Evolutionary conservation across 2,888 invertebrate species (phyloP).

Genomic region (Trachelus troglodyta): DNA sequence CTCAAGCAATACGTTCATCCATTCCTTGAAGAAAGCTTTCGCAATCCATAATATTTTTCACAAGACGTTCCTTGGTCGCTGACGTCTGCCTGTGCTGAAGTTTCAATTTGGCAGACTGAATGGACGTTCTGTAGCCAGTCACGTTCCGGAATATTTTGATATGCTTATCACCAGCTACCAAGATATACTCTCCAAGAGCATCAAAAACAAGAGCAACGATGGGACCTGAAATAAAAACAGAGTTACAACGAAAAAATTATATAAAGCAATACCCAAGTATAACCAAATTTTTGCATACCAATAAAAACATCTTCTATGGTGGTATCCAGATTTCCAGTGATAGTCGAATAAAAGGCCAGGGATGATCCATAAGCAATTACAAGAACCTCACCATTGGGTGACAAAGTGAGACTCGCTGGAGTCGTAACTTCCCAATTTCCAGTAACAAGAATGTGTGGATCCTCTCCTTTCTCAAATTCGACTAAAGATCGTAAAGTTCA

Average conservation of each 20-base stretch:
- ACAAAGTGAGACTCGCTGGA: slow-evolving; percentile 76
- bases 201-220: slow-evolving; percentile 81
- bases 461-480: slow-evolving; percentile 82
- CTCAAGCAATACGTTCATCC: slow-evolving; percentile 38
- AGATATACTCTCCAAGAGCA: slow-evolving; percentile 78
- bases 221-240: slow-evolving; percentile 68
- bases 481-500: slow-evolving; percentile 70
- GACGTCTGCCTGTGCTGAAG: slow-evolving; percentile 73
- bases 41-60: slow-evolving; percentile 75
- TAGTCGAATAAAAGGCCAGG: slow-evolving; percentile 78
- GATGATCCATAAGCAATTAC: slow-evolving; percentile 75
- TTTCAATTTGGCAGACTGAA: slow-evolving; percentile 67
- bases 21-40: slow-evolving; percentile 64
- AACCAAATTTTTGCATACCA: slow-evolving; percentile 62
- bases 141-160: slow-evolving; percentile 85
- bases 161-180: slow-evolving; percentile 80
- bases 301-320: slow-evolving; percentile 75
- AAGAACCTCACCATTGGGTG: slow-evolving; percentile 83
- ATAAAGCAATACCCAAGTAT: slow-evolving; percentile 12
- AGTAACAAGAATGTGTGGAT: slow-evolving; percentile 77
- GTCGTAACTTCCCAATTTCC: slow-evolving; percentile 71
- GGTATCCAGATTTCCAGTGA: slow-evolving; percentile 74
- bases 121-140: slow-evolving; percentile 72
- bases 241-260: slow-evolving; percentile 1
- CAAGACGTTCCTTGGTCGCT: slow-evolving; percentile 82